Evolutionary conservation across 2,113 vertebrate species (phyloP).

Genomic region (Corythaeola cristata): DNA sequence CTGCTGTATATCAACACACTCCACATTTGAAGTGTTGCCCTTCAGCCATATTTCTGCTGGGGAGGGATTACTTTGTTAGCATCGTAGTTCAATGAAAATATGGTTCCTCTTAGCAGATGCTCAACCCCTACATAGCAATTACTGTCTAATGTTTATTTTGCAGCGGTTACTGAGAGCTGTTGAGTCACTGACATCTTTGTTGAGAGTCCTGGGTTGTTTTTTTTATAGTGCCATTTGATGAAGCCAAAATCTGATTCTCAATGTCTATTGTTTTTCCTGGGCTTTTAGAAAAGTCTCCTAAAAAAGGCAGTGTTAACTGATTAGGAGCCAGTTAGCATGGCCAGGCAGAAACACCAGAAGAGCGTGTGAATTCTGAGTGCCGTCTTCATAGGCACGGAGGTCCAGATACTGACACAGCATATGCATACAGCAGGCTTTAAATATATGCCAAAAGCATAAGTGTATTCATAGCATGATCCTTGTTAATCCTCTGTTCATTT

Average conservation of each 20-base stretch:
- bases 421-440: not conserved
- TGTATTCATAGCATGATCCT: not conserved
- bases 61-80: not conserved
- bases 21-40: not conserved
- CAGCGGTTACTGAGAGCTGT: conserved; percentile 46
- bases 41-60: not conserved
- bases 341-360: not conserved
- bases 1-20: not conserved
- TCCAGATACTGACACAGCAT: not conserved
- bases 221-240: not conserved
- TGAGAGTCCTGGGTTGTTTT: not conserved
- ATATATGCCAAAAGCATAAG: not conserved
- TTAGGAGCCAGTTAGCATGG: not conserved
- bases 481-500: not conserved
- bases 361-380: not conserved
- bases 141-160: conserved; percentile 38
- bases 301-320: not conserved
- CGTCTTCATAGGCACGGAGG: not conserved
- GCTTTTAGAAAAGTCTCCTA: not conserved
- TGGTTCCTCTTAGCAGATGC: conserved; percentile 35
- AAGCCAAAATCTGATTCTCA: not conserved
- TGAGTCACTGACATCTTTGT: conserved; percentile 57
- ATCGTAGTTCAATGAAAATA: conserved; percentile 8
- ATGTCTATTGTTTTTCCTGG: not conserved
- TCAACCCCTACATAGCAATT: conserved; percentile 15